phyloP scores from a whole-genome alignment of 2,113 vertebrate genomes.

The Onychorhynchus coronatus region DNA sequence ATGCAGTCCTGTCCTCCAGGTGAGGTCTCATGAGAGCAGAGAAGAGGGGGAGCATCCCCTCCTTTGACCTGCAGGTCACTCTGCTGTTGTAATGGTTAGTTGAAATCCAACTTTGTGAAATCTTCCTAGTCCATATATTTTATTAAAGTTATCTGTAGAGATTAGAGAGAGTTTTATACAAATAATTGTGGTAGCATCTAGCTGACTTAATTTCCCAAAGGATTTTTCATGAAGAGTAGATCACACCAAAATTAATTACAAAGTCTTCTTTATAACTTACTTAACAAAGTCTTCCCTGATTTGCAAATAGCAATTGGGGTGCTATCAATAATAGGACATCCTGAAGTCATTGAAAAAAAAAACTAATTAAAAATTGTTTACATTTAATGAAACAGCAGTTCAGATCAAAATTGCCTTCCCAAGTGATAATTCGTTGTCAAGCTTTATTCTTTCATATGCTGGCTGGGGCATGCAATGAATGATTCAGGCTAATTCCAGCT shows the following conservation, averaged over 20 bases:
- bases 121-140: background rate
- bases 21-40: background rate
- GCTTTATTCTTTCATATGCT: background rate
- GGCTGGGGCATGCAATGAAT: background rate
- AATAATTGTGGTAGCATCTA: constrained; percentile 5
- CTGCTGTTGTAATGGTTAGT: background rate
- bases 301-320: background rate
- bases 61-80: background rate
- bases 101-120: background rate
- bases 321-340: background rate
- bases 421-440: constrained; percentile 1
- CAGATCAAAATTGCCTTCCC: constrained; percentile 5
- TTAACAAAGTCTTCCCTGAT: background rate
- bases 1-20: background rate
- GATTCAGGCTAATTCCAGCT: background rate
- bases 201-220: constrained; percentile 24
- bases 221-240: constrained; percentile 7
- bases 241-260: constrained; percentile 44
- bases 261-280: constrained; percentile 35
- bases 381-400: constrained; percentile 14
- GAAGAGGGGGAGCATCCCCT: background rate
- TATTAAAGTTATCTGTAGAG: background rate
- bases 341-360: background rate
- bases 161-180: background rate
- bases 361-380: constrained; percentile 50